Base-by-base conservation (phyloP, 2,113 vertebrate species). In the Progne subis region DNA sequence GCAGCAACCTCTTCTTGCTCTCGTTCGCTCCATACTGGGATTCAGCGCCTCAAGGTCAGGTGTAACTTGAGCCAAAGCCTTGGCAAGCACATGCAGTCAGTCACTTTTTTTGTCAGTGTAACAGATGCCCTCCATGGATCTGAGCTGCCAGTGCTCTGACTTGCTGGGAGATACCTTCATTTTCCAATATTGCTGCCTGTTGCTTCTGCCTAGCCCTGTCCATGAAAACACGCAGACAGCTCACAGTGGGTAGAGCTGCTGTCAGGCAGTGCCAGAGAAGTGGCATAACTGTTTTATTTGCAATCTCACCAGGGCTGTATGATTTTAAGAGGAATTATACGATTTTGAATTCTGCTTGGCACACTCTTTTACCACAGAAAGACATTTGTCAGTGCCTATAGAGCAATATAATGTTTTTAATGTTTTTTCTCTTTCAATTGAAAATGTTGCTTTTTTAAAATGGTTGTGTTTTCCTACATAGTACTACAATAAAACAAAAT, bases 321-420 rank as follows among this genome's bases (percentile, higher is more conserved):
- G 37, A 18, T 95, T 94, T 91, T 79, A 71, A 76, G 70, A 85
- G 53, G 67, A 80, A 64, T 92, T 87, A 83, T 16, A 93, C 90
- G 64, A 50, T 71, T 91, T 61, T 83, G 63, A 50, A 41, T 96
- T 97, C 82, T 95, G 86, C 77, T 88, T 83, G 93, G 92, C 94
- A 71, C 60, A 24, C 28, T 76, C 74, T 83, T 87, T 89, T 57
- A 64, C 92, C 60, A 43, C 60, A 75, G 75, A 29, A 83, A 31
- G 86, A 91, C 92, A 92, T 89, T 86, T 81, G 70, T 71, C 91
- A 72, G 83, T 88, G 86, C 96, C 95, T 97, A 67, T 56, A 67
- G 79, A 96, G 74, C 85, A 91, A 60, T 95, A 94, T 28, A 47
- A 9, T 84, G 80, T 95, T 97, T 96, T 80, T 91, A 94, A 82